Evolutionary conservation across 2,113 vertebrate species (phyloP).

Genomic region (Danionella cerebrum): DNA sequence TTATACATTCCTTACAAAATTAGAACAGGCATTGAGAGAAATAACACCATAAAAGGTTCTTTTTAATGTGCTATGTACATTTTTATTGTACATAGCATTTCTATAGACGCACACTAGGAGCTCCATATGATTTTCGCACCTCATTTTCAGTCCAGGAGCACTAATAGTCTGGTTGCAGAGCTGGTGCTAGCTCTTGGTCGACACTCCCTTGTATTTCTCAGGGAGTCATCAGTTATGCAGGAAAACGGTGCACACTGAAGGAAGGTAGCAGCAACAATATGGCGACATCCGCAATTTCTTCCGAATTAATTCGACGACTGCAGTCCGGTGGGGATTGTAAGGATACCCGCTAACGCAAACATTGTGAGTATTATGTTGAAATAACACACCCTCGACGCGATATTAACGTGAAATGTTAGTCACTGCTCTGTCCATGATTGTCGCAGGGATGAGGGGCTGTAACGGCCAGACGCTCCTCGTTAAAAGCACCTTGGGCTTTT

Average conservation of each 20-base stretch:
- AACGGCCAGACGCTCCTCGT: background rate
- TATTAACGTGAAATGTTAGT: background rate
- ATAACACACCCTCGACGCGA: background rate
- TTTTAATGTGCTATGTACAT: no score
- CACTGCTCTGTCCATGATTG: conserved; percentile 49
- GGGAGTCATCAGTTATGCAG: conserved; percentile 76
- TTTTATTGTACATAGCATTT: no score
- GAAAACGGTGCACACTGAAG: conserved; percentile 62
- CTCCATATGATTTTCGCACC: background rate
- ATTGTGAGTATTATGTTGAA: conserved; percentile 54
- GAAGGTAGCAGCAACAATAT: conserved; percentile 75
- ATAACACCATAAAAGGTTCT: no score
- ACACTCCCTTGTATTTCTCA: conserved; percentile 67
- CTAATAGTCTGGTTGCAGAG: background rate
- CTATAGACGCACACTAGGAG: no score
- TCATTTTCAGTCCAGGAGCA: background rate
- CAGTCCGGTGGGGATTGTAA: conserved; percentile 65
- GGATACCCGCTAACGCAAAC: conserved; percentile 63
- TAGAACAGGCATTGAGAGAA: no score
- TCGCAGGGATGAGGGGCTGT: conserved; percentile 65
- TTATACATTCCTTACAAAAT: no score
- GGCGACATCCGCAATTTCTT: conserved; percentile 85
- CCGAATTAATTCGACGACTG: conserved; percentile 68
- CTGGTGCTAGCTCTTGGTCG: conserved; percentile 44
- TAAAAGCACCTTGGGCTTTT: background rate